These are phyloP conservation scores for Heterochromis multidens DNA, from an alignment of 2,113 vertebrate genomes.

Conservation along the genomic window DNA sequence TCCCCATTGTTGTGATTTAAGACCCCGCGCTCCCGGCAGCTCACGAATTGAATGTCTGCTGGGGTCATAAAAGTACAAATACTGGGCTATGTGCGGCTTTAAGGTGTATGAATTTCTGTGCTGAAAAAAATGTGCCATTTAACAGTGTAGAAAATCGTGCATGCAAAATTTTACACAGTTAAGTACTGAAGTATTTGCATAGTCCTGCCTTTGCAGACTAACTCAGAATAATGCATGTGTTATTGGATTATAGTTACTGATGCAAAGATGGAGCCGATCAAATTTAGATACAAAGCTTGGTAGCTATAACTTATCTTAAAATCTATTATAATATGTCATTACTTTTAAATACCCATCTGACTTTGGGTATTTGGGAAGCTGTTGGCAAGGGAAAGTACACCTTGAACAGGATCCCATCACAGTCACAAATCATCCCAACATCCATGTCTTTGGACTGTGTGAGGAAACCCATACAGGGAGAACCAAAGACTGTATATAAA, in stretches of 20 bases:
- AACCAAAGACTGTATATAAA: not conserved
- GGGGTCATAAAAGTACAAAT: not conserved
- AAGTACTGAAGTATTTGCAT: not conserved
- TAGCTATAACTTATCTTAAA: not conserved
- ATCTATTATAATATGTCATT: not conserved
- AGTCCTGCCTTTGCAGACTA: fast-evolving
- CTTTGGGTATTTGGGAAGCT: not conserved
- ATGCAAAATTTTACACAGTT: not conserved
- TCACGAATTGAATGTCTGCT: not conserved
- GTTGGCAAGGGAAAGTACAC: fast-evolving
- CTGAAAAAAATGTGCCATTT: fast-evolving
- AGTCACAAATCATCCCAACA: not conserved
- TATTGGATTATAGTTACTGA: not conserved
- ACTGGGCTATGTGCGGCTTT: not conserved
- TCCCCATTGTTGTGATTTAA: slow-evolving; percentile 45
- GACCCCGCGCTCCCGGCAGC: not conserved
- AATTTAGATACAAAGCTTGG: not conserved
- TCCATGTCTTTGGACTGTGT: not conserved
- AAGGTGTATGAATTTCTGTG: not conserved
- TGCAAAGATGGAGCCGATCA: not conserved
- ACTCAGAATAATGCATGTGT: not conserved
- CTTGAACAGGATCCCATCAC: not conserved
- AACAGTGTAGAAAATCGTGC: not conserved
- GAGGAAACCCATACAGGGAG: not conserved
- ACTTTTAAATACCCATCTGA: not conserved